Percentiles rank a stretch among this genome's conserved stretches.
Conservation (phyloP, 1,140 invertebrate genomes). For the Drosophila setifemur region DNA sequence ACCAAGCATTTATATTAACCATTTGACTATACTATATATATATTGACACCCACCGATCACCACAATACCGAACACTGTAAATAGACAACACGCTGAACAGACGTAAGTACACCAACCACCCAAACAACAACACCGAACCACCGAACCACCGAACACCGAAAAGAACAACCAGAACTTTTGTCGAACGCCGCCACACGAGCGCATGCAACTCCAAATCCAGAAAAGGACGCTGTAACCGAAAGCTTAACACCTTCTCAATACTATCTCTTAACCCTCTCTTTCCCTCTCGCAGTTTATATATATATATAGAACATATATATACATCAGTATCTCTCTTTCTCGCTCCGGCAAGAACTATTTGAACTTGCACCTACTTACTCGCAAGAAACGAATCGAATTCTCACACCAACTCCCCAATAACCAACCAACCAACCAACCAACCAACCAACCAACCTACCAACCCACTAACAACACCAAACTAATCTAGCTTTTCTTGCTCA, state of each 20-base stretch:
- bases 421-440: slow-evolving; percentile 5
- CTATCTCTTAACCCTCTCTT: slow-evolving; percentile 30
- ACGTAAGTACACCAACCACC: slow-evolving; percentile 66
- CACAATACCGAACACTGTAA: slow-evolving; percentile 63
- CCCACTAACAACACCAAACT: slow-evolving; percentile 25
- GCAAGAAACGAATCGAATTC: slow-evolving; percentile 40
- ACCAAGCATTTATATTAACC: slow-evolving; percentile 33
- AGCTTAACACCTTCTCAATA: slow-evolving; percentile 23
- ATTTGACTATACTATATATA: slow-evolving; percentile 43
- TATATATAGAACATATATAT: slow-evolving; percentile 13
- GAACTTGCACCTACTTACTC: slow-evolving; percentile 59
- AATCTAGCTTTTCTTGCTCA: slow-evolving; percentile 42
- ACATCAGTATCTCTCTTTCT: slow-evolving; percentile 20
- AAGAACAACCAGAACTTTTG: slow-evolving; percentile 53
- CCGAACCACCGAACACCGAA: neutral
- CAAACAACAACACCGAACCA: slow-evolving; percentile 1
- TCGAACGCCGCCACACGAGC: slow-evolving; percentile 39
- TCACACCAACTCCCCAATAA: slow-evolving; percentile 24
- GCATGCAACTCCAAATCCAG: slow-evolving; percentile 33
- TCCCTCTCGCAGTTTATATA: slow-evolving; percentile 25
- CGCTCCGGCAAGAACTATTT: slow-evolving; percentile 62
- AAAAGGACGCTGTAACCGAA: slow-evolving; percentile 25
- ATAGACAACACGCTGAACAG: slow-evolving; percentile 61
- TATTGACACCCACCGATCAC: slow-evolving; percentile 47
- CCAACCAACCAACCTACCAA: slow-evolving; percentile 22